Evolutionary conservation across 2,888 invertebrate species (phyloP), one percentile per base, ranked within the genome.

Genomic region (Cantharis flavilabris): DNA sequence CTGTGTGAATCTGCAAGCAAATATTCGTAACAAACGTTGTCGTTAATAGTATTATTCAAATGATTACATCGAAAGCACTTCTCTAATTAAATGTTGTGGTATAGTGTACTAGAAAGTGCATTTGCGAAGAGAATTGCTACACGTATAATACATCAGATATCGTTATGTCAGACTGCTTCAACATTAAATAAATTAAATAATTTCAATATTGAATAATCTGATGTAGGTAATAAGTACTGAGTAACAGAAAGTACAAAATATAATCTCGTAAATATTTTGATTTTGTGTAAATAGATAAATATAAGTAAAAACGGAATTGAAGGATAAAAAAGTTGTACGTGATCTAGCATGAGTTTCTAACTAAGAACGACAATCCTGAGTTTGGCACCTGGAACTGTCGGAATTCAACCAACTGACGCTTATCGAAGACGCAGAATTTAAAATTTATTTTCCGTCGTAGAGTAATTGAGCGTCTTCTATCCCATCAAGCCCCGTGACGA

Each of bases 381-480:
- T 76, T 71, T 78, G 78, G 71, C 75, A 76, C 75, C 78, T 76
- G 75, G 72, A 78, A 78, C 78, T 78, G 73, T 73, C 69, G 78
- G 71, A 78, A 76, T 78, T 64, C 76, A 73, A 76, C 73, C 71
- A 73, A 78, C 73, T 73, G 78, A 71, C 78, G 73, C 76, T 73
- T 75, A 76, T 78, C 78, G 76, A 72, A 78, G 73, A 76, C 73
- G 73, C 65, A 16, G 78, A 78, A 71, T 78, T 78, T 78, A 75
- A 78, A 78, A 76, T 78, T 76, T 78, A 78, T 78, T 78, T 78
- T 76, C 70, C 77, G 74, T 70, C 72, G 75, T 73, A 75, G 77
- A 77, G 77, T 77, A 77, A 77, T 77, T 77, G 77, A 77, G 77
- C 77, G 77, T 77, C 77, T 72, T 75, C 75, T 77, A 77, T 77